A percentile compares a stretch with the other conserved stretches of the same genome.
These are phyloP conservation scores for Stichopus horrens DNA, from an alignment of 53 echinoderm and acorn worm species.

Conservation along the genomic window DNA sequence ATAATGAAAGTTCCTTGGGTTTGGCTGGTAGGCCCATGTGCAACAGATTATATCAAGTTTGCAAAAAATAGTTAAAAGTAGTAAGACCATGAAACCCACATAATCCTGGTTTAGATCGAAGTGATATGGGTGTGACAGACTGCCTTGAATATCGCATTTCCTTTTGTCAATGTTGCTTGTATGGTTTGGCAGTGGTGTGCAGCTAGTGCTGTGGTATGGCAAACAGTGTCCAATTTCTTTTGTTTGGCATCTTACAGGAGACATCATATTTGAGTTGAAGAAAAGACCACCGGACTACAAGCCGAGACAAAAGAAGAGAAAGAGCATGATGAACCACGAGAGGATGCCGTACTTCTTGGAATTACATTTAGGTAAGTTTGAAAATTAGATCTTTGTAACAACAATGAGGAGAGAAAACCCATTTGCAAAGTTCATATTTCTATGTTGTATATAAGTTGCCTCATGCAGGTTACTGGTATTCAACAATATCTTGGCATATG, in stretches of 20 bases:
- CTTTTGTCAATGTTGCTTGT: not conserved
- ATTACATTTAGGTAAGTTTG: constrained; percentile 72
- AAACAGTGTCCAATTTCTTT: not conserved
- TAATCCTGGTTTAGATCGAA: not conserved
- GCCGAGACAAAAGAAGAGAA: constrained; percentile 64
- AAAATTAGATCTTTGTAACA: too few relatives aligned
- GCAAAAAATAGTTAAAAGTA: too few relatives aligned
- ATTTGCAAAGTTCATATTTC: too few relatives aligned
- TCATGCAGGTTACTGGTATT: too few relatives aligned
- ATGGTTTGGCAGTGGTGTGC: not conserved
- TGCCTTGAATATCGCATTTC: not conserved
- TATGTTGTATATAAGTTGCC: too few relatives aligned
- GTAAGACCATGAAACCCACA: not conserved
- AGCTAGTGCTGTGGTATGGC: not conserved
- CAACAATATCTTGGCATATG: too few relatives aligned
- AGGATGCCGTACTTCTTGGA: constrained; percentile 95
- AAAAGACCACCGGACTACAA: constrained; percentile 71
- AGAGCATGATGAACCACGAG: constrained; percentile 64
- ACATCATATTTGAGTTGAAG: constrained; percentile 90
- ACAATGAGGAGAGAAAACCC: too few relatives aligned
- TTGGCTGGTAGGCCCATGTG: too few relatives aligned
- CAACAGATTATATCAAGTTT: too few relatives aligned
- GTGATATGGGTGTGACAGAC: not conserved
- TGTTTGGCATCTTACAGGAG: constrained; percentile 56
- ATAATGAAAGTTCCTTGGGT: too few relatives aligned